Evolutionary conservation across 2,113 vertebrate species (phyloP).

Genomic region (Prunella himalayana): DNA sequence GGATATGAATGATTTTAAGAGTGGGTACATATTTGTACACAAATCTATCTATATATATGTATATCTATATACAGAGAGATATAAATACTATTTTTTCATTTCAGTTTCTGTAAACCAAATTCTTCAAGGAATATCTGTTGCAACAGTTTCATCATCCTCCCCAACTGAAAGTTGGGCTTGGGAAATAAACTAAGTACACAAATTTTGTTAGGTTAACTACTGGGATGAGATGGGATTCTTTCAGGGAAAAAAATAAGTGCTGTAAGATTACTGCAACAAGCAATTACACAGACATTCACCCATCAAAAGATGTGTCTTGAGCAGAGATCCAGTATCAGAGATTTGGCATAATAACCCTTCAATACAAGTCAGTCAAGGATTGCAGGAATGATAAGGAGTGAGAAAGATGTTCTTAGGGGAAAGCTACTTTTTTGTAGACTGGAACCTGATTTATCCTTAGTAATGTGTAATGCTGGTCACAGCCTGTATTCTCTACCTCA

Average conservation of each 20-base stretch:
- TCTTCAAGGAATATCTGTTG: neutral
- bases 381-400: neutral
- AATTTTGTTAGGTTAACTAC: neutral
- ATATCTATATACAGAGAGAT: too few species aligned
- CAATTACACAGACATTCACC: neutral
- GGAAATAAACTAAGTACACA: neutral
- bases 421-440: neutral
- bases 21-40: neutral
- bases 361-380: neutral
- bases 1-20: neutral
- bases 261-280: neutral
- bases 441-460: neutral
- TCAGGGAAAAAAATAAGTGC: neutral
- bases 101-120: neutral
- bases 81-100: neutral
- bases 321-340: neutral
- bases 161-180: neutral
- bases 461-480: neutral
- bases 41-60: rapidly evolving
- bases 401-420: neutral
- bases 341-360: neutral
- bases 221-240: neutral
- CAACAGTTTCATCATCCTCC: neutral
- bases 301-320: neutral
- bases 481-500: neutral